A percentile compares a stretch with the other conserved stretches of the same genome.
Conservation (phyloP, 1,140 invertebrate species). For the Tetragnatha versicolor region DNA sequence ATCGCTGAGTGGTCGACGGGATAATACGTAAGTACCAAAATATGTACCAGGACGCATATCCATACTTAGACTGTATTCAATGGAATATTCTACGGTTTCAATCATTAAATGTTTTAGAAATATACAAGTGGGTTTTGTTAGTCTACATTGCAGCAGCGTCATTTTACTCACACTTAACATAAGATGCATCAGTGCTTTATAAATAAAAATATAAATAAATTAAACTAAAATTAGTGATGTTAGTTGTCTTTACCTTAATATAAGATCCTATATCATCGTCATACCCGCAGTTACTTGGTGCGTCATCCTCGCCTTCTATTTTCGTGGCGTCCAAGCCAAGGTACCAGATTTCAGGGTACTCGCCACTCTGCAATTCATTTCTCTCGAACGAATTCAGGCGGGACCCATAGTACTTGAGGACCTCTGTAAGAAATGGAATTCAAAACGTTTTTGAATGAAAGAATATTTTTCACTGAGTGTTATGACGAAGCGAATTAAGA, state of each 20-base stretch:
- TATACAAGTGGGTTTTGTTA: too few relatives aligned
- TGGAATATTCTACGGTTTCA: too few relatives aligned
- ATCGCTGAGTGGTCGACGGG: too few relatives aligned
- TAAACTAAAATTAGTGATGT: neutral
- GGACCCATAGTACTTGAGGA: conserved; percentile 79
- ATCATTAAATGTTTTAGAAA: too few relatives aligned
- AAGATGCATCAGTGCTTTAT: neutral
- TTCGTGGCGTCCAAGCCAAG: conserved; percentile 84
- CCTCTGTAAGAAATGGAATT: conserved; percentile 77
- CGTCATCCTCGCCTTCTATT: conserved; percentile 79
- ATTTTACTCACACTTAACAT: too few relatives aligned
- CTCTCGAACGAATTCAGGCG: conserved; percentile 83
- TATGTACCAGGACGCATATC: too few relatives aligned
- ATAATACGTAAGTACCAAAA: too few relatives aligned
- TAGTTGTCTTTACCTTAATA: conserved; percentile 74
- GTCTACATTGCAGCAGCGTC: too few relatives aligned
- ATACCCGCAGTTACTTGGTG: conserved; percentile 77
- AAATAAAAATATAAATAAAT: neutral
- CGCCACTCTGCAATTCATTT: conserved; percentile 69
- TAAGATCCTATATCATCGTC: conserved; percentile 93
- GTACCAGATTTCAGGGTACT: conserved; percentile 77
- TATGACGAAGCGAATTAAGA: too few relatives aligned
- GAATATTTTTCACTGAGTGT: too few relatives aligned
- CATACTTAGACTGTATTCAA: too few relatives aligned
- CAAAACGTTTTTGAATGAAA: too few relatives aligned